Evolutionary conservation across 2,113 vertebrate species (phyloP), one percentile per base, ranked within the genome.

Genomic region (Limanda limanda): DNA sequence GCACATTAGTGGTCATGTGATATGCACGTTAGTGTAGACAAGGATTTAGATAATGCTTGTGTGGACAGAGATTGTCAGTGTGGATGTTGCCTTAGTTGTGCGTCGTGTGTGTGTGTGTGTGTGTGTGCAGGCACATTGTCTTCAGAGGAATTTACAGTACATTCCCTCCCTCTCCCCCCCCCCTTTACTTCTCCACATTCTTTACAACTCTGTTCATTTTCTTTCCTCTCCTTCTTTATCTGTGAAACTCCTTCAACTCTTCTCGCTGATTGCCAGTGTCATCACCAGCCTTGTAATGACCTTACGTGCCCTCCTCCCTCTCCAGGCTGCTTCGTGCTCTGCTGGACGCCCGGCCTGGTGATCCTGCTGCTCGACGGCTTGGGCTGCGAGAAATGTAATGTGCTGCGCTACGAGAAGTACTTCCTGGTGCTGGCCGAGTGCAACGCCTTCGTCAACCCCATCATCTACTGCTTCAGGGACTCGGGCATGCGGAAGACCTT

Each of bases 311-410:
- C 40, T 0, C 27, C 17, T 18, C 66, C 2, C 27, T 18, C 13
- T 20, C 13, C 88, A 95, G 94, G 94, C 20, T 92, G 81, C 9
- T 95, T 95, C 18, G 92, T 95, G 91, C 79, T 98, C 57, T 98
- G 97, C 94, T 98, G 97, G 73, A 96, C 97, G 21, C 97, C 95
- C 0, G 96, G 95, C 0, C 94, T 97, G 86, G 95, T 98, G 68
- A 92, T 97, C 70, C 94, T 98, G 65, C 87, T 97, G 21, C 95
- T 97, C 1, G 95, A 97, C 2, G 93, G 94, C 0, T 31, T 93
- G 42, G 68, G 74, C 23, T 88, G 82, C 0, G 12, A 56, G 0
- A 0, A 0, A 0, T 93, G 91, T 1, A 1, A 64, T 0, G 92
- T 95, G 71, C 79, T 95, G 60, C 31, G 0, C n/a, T 88, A 57